These are phyloP conservation scores for Drymonia ruficornis DNA, from an alignment of 2,888 invertebrate species.

Conservation along the genomic window DNA sequence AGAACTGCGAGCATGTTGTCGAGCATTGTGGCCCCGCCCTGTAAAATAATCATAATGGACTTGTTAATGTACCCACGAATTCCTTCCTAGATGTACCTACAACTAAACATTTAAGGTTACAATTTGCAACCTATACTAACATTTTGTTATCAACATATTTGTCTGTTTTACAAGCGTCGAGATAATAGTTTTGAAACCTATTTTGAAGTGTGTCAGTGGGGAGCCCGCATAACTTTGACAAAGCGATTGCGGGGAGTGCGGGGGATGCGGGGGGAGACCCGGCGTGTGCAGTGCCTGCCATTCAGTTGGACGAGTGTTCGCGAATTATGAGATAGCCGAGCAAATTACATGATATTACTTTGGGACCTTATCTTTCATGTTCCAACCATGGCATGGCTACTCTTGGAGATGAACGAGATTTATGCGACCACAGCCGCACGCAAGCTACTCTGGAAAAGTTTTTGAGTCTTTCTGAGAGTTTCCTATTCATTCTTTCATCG, in stretches of 20 bases:
- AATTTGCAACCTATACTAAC: too few species aligned
- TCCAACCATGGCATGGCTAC: background rate
- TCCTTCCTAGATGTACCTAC: too few species aligned
- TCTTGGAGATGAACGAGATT: background rate
- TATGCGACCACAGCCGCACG: background rate
- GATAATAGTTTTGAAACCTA: background rate
- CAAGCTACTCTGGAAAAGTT: background rate
- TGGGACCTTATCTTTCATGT: background rate
- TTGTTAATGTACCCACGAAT: too few species aligned
- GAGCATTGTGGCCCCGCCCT: slow-evolving; percentile 17
- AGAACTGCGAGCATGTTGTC: slow-evolving; percentile 22
- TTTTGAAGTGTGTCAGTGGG: background rate
- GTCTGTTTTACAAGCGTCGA: background rate
- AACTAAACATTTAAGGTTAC: too few species aligned
- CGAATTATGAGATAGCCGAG: slow-evolving; percentile 2
- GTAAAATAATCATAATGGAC: slow-evolving; percentile 12
- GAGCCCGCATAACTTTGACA: slow-evolving; percentile 1
- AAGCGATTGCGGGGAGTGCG: background rate
- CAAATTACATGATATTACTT: background rate
- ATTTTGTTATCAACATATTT: background rate
- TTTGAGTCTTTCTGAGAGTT: too few species aligned
- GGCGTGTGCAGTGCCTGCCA: background rate
- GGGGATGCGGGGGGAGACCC: background rate
- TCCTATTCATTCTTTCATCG: too few species aligned
- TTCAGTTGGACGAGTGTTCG: background rate